Percentiles rank a stretch among this genome's conserved stretches.
phyloP scores from a whole-genome alignment of 2,797 vertebrate genomes.

The Sebastes trivittatus region DNA sequence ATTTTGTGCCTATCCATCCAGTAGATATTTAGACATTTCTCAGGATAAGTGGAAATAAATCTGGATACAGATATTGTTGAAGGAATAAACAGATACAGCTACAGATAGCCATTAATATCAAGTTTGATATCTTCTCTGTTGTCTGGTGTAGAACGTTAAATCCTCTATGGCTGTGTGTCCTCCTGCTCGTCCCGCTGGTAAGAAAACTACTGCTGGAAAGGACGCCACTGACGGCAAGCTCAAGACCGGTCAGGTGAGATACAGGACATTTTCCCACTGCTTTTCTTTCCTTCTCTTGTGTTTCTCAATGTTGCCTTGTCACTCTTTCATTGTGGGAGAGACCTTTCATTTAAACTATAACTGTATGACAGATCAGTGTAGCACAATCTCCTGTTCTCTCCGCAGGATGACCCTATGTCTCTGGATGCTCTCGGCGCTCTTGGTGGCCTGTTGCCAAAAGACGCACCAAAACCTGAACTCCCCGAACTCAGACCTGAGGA shows the following conservation, averaged over 20 bases:
- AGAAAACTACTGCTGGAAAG: too few species aligned
- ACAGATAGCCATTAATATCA: not conserved
- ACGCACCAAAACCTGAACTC: conserved; percentile 62
- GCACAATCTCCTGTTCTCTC: not conserved
- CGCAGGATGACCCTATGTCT: conserved; percentile 59
- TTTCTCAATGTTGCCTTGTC: not conserved
- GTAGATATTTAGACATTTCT: not conserved
- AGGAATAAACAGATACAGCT: not conserved
- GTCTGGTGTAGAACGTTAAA: conserved; percentile 30
- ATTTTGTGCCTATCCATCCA: not conserved
- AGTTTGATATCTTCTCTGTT: not conserved
- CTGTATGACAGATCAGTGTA: not conserved
- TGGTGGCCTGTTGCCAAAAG: conserved; percentile 54
- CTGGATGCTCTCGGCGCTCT: conserved; percentile 75
- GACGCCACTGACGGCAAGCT: conserved; percentile 8
- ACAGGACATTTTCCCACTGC: not conserved
- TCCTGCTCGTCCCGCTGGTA: too few species aligned
- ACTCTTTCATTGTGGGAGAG: not conserved
- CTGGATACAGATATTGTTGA: not conserved
- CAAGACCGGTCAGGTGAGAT: conserved; percentile 50
- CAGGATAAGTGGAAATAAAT: not conserved
- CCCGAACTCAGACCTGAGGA: conserved; percentile 48
- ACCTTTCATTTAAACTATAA: not conserved
- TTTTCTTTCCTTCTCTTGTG: not conserved
- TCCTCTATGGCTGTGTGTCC: not conserved